Conservation (phyloP, 2,797 vertebrate species). For the Intellagama lesueurii region DNA sequence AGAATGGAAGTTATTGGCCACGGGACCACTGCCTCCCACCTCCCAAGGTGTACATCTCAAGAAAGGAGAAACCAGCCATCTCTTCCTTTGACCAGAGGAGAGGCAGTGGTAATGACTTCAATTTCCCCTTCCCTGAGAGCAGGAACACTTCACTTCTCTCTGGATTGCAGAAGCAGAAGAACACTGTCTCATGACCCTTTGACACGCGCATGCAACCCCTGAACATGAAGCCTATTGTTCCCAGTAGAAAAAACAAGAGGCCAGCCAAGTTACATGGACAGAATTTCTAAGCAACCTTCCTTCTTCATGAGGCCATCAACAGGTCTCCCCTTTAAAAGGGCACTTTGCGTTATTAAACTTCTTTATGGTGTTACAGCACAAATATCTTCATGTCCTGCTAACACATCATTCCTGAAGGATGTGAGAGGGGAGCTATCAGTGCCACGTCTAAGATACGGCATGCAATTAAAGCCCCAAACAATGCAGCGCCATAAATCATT, state of each 20-base stretch:
- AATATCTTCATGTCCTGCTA: slow-evolving; percentile 62
- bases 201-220: no score
- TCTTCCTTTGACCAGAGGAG: not conserved
- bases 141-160: no score
- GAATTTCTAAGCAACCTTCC: slow-evolving; percentile 37
- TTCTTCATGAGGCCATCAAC: slow-evolving; percentile 43
- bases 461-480: slow-evolving; percentile 74
- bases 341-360: slow-evolving; percentile 60
- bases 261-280: slow-evolving; percentile 31
- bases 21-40: no score
- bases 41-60: no score
- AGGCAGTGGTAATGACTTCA: no score
- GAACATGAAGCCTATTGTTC: not conserved
- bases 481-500: slow-evolving; percentile 72
- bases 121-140: not conserved
- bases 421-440: slow-evolving; percentile 61
- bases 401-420: slow-evolving; percentile 67
- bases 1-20: no score
- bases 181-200: no score
- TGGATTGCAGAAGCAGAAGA: no score
- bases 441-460: slow-evolving; percentile 65
- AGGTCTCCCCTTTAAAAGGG: slow-evolving; percentile 44
- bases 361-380: slow-evolving; percentile 60
- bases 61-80: not conserved
- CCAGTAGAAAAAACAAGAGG: not conserved